phyloP scores from a whole-genome alignment of 2,888 invertebrate genomes.

The Nysson spinosus region DNA sequence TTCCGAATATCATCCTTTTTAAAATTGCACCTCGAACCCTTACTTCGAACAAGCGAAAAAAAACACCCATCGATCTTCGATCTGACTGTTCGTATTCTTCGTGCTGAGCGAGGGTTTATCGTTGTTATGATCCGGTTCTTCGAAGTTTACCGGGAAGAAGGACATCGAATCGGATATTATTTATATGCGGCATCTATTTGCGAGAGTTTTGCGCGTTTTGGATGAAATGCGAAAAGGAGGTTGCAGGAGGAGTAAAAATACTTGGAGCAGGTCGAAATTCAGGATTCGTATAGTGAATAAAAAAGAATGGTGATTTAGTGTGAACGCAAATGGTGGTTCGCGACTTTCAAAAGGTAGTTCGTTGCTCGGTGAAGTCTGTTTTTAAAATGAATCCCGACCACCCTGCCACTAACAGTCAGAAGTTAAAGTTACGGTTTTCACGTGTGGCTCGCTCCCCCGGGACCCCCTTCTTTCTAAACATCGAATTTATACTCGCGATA shows the following conservation, averaged over 20 bases:
- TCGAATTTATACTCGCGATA: slow-evolving; percentile 22
- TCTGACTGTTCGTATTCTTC: too few relatives aligned
- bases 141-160: too few relatives aligned
- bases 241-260: background rate
- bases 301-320: slow-evolving; percentile 39
- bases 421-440: slow-evolving; percentile 42
- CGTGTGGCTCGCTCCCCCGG: too few relatives aligned
- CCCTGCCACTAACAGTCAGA: slow-evolving; percentile 30
- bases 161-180: too few relatives aligned
- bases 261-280: slow-evolving; percentile 32
- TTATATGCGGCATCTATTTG: too few relatives aligned
- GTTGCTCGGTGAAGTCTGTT: slow-evolving; percentile 29
- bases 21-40: slow-evolving; percentile 41
- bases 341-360: slow-evolving; percentile 23
- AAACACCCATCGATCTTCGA: background rate
- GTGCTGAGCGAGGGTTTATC: too few relatives aligned
- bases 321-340: slow-evolving; percentile 3
- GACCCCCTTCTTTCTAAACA: slow-evolving; percentile 27
- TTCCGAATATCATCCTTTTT: slow-evolving; percentile 20
- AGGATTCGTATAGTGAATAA: slow-evolving; percentile 44
- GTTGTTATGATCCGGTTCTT: too few relatives aligned
- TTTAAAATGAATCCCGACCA: slow-evolving; percentile 33
- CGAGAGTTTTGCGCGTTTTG: slow-evolving; percentile 24
- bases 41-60: too few relatives aligned
- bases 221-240: background rate